Base-by-base conservation (phyloP, 2,797 vertebrate genomes). In the Threskiornis aethiopicus region DNA sequence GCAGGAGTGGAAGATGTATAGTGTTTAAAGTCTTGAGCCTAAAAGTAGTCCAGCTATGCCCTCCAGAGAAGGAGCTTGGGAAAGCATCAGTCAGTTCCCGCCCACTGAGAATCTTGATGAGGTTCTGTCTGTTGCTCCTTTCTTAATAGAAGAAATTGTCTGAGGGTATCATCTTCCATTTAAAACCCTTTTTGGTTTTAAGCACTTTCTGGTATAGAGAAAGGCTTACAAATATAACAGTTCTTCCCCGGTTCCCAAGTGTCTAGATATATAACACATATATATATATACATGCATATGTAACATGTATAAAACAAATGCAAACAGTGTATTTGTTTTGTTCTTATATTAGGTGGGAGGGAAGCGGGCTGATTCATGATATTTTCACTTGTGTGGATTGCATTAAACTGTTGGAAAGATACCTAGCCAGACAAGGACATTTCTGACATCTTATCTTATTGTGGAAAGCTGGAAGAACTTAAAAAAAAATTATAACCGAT, bases 21-120 rank as follows among this genome's bases (percentile, higher is more conserved):
- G 75, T 25, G 17, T 51, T 90, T 87, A 16, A 86, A 81, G 21
- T 81, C n/a, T 84, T 84, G 58, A 92, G 55, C 58, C 54, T 66
- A 67, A 62, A 76, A 67, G 77, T 66, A 92, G 39, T 80, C 66
- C 84, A 66, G 80, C 58, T 79, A 0, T 87, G 77, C 29, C 57
- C 35, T 93, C 57, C 33, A 61, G 55, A 89, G 64, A 79, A 86
- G 47, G 35, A 87, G 65, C 62, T 42, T 78, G 58, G 51, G 70
- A 79, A 92, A 70, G 39, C n/a, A 25, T 18, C 37, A 8, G 33
- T 44, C 67, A 58, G 5, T 84, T 92, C 29, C 78, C 1, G 0
- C 24, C 35, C 37, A 61, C 31, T 29, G 52, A 78, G 49, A 61
- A 59, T 65, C 84, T 75, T 78, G 6, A 37, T 57, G 37, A 46